Evolutionary conservation across 2,113 vertebrate species (phyloP), one percentile per base, ranked within the genome.

Genomic region (Todiramphus saurophagus): DNA sequence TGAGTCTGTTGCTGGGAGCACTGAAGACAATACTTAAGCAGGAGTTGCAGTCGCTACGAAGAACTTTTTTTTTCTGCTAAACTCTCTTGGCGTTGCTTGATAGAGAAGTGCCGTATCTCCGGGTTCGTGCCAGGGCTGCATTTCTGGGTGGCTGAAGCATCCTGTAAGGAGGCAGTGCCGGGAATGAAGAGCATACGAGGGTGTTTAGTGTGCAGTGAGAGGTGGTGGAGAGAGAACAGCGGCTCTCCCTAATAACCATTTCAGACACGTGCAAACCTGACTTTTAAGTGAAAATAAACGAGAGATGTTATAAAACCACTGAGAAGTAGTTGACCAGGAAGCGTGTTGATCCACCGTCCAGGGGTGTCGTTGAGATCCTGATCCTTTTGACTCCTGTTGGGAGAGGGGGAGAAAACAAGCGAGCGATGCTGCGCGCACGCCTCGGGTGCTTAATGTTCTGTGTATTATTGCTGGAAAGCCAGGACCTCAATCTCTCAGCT

Each of bases 401-500:
- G 81, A 95, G 95, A 68, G 88, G 72, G 83, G 62, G 77, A 94
- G 58, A 16, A 39, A n/a, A 72, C 79, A n/a, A 60, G 33, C 59
- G 20, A 41, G 23, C 63, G 33, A 35, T 33, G 72, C 90, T 68
- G 87, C 76, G 9, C 69, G 17, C 44, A 77, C 94, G 83, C 55
- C 79, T 58, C 55, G 35, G 88, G 90, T 79, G 87, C 39, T 96
- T 94, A 95, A 97, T 96, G 97, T 90, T 41, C 92, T 93, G 94
- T 94, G 92, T 39, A 24, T 94, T 96, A 96, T 90, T 83, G 94
- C 96, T 95, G 77, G 83, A 33, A 33, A 94, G 87, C 80, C 68
- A 9, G 84, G 92, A 96, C 83, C 93, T 97, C 89, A 77, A 58
- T 94, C 88, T 95, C 91, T 83, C 69, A 82, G 14, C 58, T 66